Conservation (phyloP, 2,113 vertebrate genomes). For the Eupsittula cactorum region DNA sequence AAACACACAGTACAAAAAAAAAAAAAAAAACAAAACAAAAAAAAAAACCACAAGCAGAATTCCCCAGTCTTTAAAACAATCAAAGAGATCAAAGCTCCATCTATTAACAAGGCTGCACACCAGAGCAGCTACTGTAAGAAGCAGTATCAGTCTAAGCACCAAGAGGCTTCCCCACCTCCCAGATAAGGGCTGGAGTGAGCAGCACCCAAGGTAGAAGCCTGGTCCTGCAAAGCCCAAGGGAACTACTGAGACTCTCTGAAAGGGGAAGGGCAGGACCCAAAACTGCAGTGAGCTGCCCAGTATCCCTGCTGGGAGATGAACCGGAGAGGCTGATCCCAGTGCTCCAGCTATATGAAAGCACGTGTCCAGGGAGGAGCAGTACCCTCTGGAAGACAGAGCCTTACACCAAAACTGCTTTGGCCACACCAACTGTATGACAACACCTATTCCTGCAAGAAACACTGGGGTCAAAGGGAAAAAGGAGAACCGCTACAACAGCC, state of each 20-base stretch:
- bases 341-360: background rate
- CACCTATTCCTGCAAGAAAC: background rate
- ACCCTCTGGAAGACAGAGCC: background rate
- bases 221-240: background rate
- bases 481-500: background rate
- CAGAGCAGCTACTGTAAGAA: background rate
- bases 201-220: background rate
- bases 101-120: background rate
- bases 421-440: rapidly evolving
- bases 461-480: background rate
- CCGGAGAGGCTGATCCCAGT: background rate
- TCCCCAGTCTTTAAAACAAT: background rate
- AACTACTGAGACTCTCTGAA: background rate
- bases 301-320: background rate
- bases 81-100: background rate
- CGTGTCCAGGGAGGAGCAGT: rapidly evolving
- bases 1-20: background rate
- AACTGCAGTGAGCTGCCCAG: background rate
- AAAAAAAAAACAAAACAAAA: background rate
- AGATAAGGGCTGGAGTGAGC: background rate
- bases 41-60: background rate
- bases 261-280: background rate
- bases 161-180: background rate
- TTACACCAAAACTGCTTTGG: background rate
- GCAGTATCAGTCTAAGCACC: background rate